Evolutionary conservation across 2,113 vertebrate species (phyloP), one percentile per base, ranked within the genome.

Genomic region (Menidia beryllina): DNA sequence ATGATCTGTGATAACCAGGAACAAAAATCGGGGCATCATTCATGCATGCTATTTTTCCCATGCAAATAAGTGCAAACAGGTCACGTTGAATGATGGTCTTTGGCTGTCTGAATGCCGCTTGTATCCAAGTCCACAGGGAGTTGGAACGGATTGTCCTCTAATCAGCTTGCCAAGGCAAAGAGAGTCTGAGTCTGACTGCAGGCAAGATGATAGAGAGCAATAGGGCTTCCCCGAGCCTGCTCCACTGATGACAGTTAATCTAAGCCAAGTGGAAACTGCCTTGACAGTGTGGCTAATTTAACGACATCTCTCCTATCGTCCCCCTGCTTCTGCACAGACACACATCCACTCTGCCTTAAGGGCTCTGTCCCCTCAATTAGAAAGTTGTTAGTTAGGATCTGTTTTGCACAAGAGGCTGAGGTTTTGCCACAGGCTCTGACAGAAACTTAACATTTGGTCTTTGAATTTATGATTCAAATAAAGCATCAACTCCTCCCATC

Each of bases 211-310:
- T 86, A 85, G 90, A 88, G 92, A 93, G 93, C 69, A 88, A 89
- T 87, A 81, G 88, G 92, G 84, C 45, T 88, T 94, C 92, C 91
- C 88, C 91, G 86, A 91, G 79, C 92, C 89, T 92, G 91, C 93
- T 90, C 80, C 92, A 92, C 83, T 93, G 91, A 94, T 93, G 93
- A 92, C 92, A 91, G 89, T 94, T 90, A 79, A 89, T 93, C 88
- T 93, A 93, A 93, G 93, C 94, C 90, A 91, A 93, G 87, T 93
- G 89, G 91, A 94, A 95, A 86, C 90, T 79, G 89, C 89, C 89
- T 88, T 94, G 92, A 95, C 92, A 94, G 91, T 86, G 65, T 92
- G 90, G 89, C 91, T 95, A 93, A 94, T 96, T 96, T 94, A 93
- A 88, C 83, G 86, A 50, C 82, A 88, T 88, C 64, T 60, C 74